Evolutionary conservation across 2,113 vertebrate genomes (phyloP).

Genomic region (Mus musculus): DNA sequence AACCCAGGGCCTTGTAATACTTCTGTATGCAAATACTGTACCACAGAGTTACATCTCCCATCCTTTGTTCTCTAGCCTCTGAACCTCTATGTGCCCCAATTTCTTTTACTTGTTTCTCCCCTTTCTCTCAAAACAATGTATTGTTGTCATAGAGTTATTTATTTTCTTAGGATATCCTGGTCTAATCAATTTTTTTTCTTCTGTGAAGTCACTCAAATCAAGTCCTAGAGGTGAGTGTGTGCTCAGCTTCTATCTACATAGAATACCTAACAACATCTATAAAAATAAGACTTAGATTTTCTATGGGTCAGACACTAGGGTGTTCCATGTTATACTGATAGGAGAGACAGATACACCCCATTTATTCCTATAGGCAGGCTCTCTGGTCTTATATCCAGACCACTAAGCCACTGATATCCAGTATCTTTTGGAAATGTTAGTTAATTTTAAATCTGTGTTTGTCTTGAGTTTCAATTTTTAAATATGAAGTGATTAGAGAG

Average conservation of each 20-base stretch:
- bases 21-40: not conserved
- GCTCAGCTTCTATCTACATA: not conserved
- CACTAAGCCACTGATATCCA: not conserved
- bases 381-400: not conserved
- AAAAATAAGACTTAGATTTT: not conserved
- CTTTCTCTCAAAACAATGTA: slow-evolving; percentile 11
- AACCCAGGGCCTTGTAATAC: not conserved
- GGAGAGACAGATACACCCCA: not conserved
- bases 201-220: not conserved
- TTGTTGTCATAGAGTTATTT: not conserved
- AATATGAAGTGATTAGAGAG: not conserved
- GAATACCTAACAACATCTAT: not conserved
- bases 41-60: not conserved
- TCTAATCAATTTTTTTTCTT: not conserved
- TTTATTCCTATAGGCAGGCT: not conserved
- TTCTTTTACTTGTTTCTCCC: not conserved
- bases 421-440: not conserved
- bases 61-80: not conserved
- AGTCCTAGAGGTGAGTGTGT: not conserved
- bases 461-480: slow-evolving; percentile 35
- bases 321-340: not conserved
- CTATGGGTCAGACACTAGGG: not conserved
- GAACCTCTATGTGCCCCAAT: not conserved
- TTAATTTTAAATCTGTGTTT: slow-evolving; percentile 1
- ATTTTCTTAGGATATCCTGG: not conserved